Evolutionary conservation across 2,113 vertebrate species (phyloP), one percentile per base, ranked within the genome.

Genomic region (Nymphicus hollandicus): DNA sequence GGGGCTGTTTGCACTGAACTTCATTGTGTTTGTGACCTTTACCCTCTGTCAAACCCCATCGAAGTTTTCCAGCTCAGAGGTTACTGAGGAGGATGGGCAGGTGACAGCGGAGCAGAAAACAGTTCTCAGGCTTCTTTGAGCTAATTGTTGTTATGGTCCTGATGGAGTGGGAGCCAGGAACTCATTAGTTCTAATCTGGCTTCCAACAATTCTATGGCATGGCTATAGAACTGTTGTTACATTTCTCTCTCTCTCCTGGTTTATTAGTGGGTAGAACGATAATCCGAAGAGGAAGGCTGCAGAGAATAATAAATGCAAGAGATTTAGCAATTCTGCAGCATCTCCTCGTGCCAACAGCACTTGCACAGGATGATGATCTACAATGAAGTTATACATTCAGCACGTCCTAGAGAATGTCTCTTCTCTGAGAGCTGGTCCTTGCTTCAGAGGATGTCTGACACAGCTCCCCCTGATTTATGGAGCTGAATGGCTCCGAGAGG

Each of bases 101-200:
- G 27, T 1, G 6, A 77, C 86, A 49, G 46, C 6, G 0, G 74
- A 85, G 81, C 94, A 88, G 89, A 44, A 72, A 84, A 65, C 6
- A 6, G 39, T 92, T 92, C 71, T 73, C 1, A 35, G 71, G 63
- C 49, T 95, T 87, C 41, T 93, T 82, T 77, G 94, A 91, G 93
- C 79, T 94, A 93, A 96, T 96, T 94, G 93, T 81, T 95, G 73
- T 87, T 68, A 76, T 87, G 71, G 66, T 55, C 69, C 66, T 69
- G 61, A 61, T 76, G 91, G 93, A 96, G 52, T 71, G 70, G 66
- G 52, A 95, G 93, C 94, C 96, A 94, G 84, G 66, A 95, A 61
- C 89, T 96, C 94, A 19, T 95, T 94, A 96, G 91, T 87, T 87
- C 89, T 80, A 28, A 82, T 92, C 74, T 89, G 60, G 37, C 81